These are phyloP conservation scores for Jordanella pulchra DNA, from an alignment of 2,797 vertebrate genomes.

Conservation along the genomic window DNA sequence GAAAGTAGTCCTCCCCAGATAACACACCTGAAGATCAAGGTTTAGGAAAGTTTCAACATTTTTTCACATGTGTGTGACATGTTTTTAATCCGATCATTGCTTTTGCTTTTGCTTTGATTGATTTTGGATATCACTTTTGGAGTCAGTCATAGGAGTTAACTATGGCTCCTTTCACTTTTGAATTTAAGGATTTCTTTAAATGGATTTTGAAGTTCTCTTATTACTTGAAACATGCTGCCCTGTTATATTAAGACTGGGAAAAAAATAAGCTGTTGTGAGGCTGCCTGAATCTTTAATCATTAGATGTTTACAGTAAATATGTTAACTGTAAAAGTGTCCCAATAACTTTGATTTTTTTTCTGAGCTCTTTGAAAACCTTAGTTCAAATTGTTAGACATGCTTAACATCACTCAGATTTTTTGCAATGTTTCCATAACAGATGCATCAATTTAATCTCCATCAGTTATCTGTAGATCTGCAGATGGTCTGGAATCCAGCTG, in stretches of 20 bases:
- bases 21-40: background rate
- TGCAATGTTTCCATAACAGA: background rate
- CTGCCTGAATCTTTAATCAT: background rate
- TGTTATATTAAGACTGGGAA: background rate
- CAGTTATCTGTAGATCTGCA: background rate
- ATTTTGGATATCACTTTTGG: conserved; percentile 19
- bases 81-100: background rate
- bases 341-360: background rate
- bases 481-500: background rate
- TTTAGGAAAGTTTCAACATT: background rate
- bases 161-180: background rate
- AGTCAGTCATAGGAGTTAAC: conserved; percentile 3
- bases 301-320: background rate
- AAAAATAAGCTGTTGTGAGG: background rate
- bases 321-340: background rate
- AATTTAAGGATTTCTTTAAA: no score
- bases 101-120: conserved; percentile 56
- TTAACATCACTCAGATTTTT: background rate
- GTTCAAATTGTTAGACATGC: background rate
- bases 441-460: background rate
- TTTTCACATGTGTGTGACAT: no score
- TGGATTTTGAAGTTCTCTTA: background rate
- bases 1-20: background rate
- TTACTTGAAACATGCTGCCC: background rate
- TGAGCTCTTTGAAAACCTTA: background rate